Evolutionary conservation across 2,113 vertebrate genomes (phyloP), one percentile per base, ranked within the genome.

Genomic region (Hyperopisus bebe): DNA sequence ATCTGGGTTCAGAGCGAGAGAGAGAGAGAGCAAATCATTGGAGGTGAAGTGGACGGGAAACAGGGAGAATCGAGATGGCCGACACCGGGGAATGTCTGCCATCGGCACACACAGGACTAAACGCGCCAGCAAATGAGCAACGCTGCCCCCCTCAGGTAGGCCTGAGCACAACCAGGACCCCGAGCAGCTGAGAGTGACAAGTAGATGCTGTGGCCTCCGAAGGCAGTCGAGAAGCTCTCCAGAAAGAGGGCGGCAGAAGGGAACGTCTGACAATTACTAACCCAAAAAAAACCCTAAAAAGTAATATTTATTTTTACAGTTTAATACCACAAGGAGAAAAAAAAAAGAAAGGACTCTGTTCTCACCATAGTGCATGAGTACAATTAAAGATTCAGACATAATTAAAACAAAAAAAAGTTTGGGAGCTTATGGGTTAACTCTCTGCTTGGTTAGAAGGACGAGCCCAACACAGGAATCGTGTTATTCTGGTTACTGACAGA

Each of bases 1-100:
- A 96, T 94, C 97, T 98, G 92, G 0, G 11, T 83, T 53, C 0
- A 62, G 50, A 51, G 50, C 1, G 50, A 50, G 48, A 11, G 6
- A 13, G 1, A 58, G 87, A 27, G 85, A 24, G 50, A 15, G 35
- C 7, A 70, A 44, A 48, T 89, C 35, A 88, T 17, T 87, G 24
- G 70, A 55, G 6, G 44, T 27, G 10, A 74, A n/a, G 27, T 35
- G 13, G 66, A 27, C 4, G 39, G 44, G 6, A 31, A 19, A 46
- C 42, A 13, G 24, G 11, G 62, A 19, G 39, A 11, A 70, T 19
- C 46, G 13, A 0, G 62, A 31, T 11, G 27, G 62, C n/a, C 1
- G 27, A 70, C 62, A 13, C 8, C 11, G 1, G 11, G 17, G 13
- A 50, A 31, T 6, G 48, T 19, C 13, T 4, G 27, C 70, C 74